Conservation (phyloP, 2,113 vertebrate species). For the Atherinomorus stipes region DNA sequence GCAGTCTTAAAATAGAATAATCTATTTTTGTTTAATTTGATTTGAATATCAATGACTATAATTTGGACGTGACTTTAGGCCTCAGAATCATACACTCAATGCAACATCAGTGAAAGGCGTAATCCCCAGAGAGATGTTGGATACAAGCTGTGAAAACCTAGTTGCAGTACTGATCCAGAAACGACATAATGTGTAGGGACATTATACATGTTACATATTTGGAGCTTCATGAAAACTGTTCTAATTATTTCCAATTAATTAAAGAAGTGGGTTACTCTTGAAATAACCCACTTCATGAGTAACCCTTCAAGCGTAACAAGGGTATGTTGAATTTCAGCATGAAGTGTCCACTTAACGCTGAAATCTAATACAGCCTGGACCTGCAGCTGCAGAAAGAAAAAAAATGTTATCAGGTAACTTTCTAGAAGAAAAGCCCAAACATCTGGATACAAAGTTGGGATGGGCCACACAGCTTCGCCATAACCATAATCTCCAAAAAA, state of each 20-base stretch:
- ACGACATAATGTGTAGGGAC: slow-evolving; percentile 2
- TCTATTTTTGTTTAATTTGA: slow-evolving; percentile 53
- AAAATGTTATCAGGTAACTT: neutral
- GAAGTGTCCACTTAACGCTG: slow-evolving; percentile 30
- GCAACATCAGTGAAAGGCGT: slow-evolving; percentile 22
- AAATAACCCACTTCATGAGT: too few relatives aligned
- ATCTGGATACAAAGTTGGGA: neutral
- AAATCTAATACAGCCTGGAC: slow-evolving; percentile 31
- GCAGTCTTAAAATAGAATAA: slow-evolving; percentile 39
- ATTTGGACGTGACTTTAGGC: slow-evolving; percentile 21
- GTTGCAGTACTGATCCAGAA: neutral
- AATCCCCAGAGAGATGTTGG: slow-evolving; percentile 1
- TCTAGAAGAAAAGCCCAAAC: neutral
- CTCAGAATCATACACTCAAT: slow-evolving; percentile 27
- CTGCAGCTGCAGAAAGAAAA: neutral
- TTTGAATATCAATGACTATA: slow-evolving; percentile 47
- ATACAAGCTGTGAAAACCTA: neutral
- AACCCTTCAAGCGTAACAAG: too few relatives aligned
- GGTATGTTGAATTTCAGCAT: too few relatives aligned
- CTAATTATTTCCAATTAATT: slow-evolving; percentile 33
- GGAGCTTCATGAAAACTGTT: neutral
- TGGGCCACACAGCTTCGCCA: too few relatives aligned
- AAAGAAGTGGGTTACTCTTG: slow-evolving; percentile 12
- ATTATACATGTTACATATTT: slow-evolving; percentile 6
- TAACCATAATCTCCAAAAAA: too few relatives aligned